Evolutionary conservation across 2,113 vertebrate species (phyloP).

Genomic region (Rhea americana): DNA sequence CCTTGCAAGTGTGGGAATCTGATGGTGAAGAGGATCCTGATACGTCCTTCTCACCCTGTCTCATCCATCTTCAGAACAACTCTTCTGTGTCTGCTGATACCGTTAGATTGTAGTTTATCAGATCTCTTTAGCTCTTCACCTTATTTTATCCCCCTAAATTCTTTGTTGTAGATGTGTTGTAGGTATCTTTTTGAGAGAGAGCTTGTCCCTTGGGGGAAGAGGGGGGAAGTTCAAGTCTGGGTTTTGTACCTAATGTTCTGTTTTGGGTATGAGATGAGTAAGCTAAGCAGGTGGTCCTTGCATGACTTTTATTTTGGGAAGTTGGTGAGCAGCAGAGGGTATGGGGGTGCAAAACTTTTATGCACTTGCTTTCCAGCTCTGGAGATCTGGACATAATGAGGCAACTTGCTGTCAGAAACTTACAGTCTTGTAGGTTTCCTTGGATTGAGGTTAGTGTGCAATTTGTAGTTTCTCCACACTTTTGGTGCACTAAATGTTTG

Average conservation of each 20-base stretch:
- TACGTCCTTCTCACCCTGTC: not conserved
- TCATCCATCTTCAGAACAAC: not conserved
- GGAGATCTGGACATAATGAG: constrained; percentile 62
- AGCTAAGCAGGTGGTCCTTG: constrained; percentile 38
- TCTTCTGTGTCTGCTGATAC: not conserved
- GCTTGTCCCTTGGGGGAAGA: not conserved
- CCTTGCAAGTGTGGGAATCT: not conserved
- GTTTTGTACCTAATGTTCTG: not conserved
- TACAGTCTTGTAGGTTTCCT: constrained; percentile 64
- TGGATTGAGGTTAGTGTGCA: constrained; percentile 48
- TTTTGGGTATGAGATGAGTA: not conserved
- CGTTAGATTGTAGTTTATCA: not conserved
- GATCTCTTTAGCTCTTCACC: not conserved
- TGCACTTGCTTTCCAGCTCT: constrained; percentile 66
- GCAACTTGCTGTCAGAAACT: constrained; percentile 57
- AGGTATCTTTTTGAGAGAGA: not conserved
- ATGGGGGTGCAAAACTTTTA: constrained; percentile 54
- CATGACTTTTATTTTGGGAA: constrained; percentile 48
- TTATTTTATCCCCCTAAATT: not conserved
- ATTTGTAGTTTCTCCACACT: constrained; percentile 56
- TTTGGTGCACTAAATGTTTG: constrained; percentile 45
- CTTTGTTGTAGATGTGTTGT: not conserved
- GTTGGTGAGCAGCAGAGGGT: constrained; percentile 39
- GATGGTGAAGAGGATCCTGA: not conserved
- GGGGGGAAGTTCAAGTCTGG: not conserved